These are phyloP conservation scores for Todus mexicanus DNA, from an alignment of 2,797 vertebrate genomes.

Conservation along the genomic window DNA sequence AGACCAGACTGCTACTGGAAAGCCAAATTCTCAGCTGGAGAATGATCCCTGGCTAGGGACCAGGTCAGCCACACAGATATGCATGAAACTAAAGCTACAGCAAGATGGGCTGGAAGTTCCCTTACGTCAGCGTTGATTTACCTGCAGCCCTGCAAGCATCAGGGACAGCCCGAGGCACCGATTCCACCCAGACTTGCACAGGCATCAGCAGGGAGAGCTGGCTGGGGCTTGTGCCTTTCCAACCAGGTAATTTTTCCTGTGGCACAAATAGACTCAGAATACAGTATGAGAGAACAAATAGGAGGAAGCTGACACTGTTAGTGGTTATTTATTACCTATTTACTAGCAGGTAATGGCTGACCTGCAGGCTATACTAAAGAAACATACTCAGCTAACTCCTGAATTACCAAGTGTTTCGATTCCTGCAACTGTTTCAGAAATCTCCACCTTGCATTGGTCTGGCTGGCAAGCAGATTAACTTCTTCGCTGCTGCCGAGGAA, in stretches of 20 bases:
- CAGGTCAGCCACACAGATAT: background rate
- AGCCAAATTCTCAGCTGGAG: background rate
- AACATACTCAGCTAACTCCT: background rate
- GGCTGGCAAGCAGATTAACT: background rate
- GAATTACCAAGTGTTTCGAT: background rate
- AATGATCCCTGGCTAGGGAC: background rate
- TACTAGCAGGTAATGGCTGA: background rate
- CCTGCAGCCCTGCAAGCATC: background rate
- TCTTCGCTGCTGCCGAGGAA: background rate
- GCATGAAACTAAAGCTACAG: background rate
- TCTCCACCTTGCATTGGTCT: background rate
- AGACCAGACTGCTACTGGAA: background rate
- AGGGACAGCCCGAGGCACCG: background rate
- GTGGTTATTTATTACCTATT: conserved; percentile 26
- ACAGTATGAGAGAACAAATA: background rate
- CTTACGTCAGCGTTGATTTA: background rate
- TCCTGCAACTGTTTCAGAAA: background rate
- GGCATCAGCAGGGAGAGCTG: background rate
- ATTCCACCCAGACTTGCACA: background rate
- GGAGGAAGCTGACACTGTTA: background rate
- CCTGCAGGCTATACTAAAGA: background rate
- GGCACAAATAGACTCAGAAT: background rate
- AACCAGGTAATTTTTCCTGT: background rate
- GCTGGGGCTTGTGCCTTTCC: background rate
- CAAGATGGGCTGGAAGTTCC: background rate